Evolutionary conservation across 2,797 vertebrate species (phyloP).

Genomic region (Pantherophis alleghaniensis): DNA sequence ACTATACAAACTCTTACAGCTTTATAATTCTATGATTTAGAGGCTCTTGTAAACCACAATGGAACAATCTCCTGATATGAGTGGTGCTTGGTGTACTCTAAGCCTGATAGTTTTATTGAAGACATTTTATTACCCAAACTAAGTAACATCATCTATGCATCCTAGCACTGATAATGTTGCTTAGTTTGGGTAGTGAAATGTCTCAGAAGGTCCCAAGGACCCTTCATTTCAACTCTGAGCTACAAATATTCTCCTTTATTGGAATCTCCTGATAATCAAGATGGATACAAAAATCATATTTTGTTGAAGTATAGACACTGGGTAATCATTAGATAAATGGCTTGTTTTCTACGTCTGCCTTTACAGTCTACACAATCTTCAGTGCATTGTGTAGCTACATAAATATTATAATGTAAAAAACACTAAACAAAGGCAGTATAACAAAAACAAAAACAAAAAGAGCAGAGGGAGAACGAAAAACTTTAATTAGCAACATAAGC

Average conservation of each 20-base stretch:
- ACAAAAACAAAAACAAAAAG: neutral
- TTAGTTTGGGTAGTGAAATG: neutral
- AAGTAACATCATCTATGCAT: neutral
- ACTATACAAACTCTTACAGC: neutral
- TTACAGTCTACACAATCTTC: neutral
- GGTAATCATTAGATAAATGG: neutral
- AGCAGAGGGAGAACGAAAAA: neutral
- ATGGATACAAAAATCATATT: neutral
- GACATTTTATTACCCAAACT: neutral
- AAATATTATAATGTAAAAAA: neutral
- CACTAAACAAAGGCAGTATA: neutral
- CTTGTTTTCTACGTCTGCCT: neutral
- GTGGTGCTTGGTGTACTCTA: neutral
- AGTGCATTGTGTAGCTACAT: neutral
- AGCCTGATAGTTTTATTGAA: neutral
- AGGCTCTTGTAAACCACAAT: neutral
- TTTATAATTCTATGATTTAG: neutral
- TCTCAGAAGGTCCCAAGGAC: neutral
- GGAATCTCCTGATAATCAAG: neutral
- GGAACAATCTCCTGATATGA: neutral
- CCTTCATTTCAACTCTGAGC: neutral
- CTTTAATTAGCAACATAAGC: neutral
- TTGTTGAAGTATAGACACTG: neutral
- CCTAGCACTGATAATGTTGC: neutral
- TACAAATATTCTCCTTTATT: neutral